Percentiles rank a stretch among this genome's conserved stretches.
These are phyloP conservation scores for Apocrypta bakeri DNA, from an alignment of 1,140 invertebrate genomes.

Conservation along the genomic window DNA sequence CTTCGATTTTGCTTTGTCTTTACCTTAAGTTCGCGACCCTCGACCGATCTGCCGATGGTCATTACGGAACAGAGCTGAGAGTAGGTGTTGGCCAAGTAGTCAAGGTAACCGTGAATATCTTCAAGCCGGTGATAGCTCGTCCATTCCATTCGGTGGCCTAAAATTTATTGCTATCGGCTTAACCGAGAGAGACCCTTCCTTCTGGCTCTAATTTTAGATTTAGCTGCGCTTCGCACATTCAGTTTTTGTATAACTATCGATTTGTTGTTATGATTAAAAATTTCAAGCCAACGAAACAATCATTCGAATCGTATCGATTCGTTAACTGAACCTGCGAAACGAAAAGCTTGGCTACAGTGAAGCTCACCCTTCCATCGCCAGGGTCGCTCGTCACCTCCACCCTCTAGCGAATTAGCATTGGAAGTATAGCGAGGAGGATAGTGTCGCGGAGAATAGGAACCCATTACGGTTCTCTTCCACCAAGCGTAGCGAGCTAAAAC, in stretches of 20 bases:
- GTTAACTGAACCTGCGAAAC: conserved; percentile 60
- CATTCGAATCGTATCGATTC: not conserved
- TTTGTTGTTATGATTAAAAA: too few species aligned
- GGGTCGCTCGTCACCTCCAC: conserved; percentile 59
- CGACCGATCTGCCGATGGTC: conserved; percentile 84
- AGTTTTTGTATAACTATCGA: not conserved
- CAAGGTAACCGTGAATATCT: conserved; percentile 83
- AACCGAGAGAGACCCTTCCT: not conserved
- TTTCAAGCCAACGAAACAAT: not conserved
- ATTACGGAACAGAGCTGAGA: conserved; percentile 82
- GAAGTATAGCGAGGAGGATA: conserved; percentile 61
- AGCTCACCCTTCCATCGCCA: conserved; percentile 70
- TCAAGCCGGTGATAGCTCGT: conserved; percentile 83
- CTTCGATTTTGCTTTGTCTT: not conserved
- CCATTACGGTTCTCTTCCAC: conserved; percentile 60
- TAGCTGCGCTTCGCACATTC: conserved; percentile 45
- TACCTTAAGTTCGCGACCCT: conserved; percentile 84
- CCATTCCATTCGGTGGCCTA: conserved; percentile 88
- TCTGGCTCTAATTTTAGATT: not conserved
- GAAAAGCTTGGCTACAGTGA: conserved; percentile 49
- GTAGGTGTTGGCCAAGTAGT: conserved; percentile 85
- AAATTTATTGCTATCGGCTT: conserved; percentile 45
- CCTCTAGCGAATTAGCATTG: conserved; percentile 60
- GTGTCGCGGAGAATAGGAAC: conserved; percentile 49
- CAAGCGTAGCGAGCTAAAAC: conserved; percentile 70